Conservation (phyloP, 2,797 vertebrate genomes). For the Spondyliosoma cantharus region DNA sequence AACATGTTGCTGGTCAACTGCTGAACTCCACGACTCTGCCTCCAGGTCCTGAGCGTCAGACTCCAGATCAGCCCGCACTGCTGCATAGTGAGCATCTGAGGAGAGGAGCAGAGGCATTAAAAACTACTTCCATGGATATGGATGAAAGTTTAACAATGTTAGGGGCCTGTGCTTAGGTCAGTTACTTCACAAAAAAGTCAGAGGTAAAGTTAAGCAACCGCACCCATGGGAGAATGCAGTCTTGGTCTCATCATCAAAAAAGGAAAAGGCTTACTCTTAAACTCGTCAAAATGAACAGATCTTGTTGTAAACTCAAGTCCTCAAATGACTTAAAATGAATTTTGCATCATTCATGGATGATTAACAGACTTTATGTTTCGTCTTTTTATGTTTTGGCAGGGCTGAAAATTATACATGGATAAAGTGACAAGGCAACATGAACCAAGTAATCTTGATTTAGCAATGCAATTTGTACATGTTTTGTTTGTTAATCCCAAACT, state of each 20-base stretch:
- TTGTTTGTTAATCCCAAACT: background rate
- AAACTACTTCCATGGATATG: background rate
- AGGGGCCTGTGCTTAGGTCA: background rate
- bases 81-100: slow-evolving; percentile 86
- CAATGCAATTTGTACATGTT: background rate
- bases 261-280: background rate
- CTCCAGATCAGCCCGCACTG: slow-evolving; percentile 89
- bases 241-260: background rate
- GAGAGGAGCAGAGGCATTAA: slow-evolving; percentile 13
- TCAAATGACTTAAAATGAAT: background rate
- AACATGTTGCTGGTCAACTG: slow-evolving; percentile 88
- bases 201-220: background rate
- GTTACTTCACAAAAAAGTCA: background rate
- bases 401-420: slow-evolving; percentile 9
- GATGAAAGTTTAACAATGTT: too few species aligned
- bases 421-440: background rate
- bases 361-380: slow-evolving; percentile 29
- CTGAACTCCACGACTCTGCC: slow-evolving; percentile 93
- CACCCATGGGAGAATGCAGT: background rate
- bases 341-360: background rate
- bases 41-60: slow-evolving; percentile 91
- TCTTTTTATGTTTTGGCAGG: slow-evolving; percentile 6
- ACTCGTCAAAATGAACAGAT: background rate
- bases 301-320: background rate
- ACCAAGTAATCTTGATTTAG: background rate